A percentile compares a stretch with the other conserved stretches of the same genome.
phyloP scores from a whole-genome alignment of 2,113 vertebrate species.

The Ellobius talpinus region DNA sequence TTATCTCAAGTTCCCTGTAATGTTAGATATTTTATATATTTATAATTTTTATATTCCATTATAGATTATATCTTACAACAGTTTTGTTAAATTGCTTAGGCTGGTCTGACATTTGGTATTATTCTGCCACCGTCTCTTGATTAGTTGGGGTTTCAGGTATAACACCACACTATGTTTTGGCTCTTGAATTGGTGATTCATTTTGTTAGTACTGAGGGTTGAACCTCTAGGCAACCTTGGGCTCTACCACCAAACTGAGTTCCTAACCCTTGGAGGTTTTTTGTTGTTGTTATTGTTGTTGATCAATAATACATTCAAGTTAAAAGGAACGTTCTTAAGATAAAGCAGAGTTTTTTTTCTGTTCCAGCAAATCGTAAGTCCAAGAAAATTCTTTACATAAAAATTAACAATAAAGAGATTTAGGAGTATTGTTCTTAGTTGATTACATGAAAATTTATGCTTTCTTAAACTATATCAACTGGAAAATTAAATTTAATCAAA shows the following conservation, averaged over 20 bases:
- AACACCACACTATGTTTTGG: background rate
- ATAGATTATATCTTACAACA: background rate
- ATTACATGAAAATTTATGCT: background rate
- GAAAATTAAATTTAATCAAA: slow-evolving; percentile 49
- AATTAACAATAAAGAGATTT: slow-evolving; percentile 16
- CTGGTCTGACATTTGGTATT: background rate
- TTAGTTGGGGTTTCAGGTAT: background rate
- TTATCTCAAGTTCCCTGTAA: background rate
- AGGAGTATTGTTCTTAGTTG: slow-evolving; percentile 14
- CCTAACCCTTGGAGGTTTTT: background rate
- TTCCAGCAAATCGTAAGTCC: background rate
- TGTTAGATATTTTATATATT: background rate
- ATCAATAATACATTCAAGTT: slow-evolving; percentile 13
- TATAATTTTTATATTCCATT: background rate
- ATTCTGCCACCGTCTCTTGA: background rate
- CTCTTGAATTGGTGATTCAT: background rate
- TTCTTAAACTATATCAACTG: slow-evolving; percentile 12
- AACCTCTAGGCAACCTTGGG: background rate
- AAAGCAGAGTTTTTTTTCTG: slow-evolving; percentile 51
- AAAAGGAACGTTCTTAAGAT: slow-evolving; percentile 64
- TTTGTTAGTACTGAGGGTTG: background rate
- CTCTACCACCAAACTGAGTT: background rate
- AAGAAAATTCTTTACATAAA: background rate
- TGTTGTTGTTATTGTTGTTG: background rate
- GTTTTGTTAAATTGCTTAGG: background rate